phyloP scores from a whole-genome alignment of 2,888 invertebrate genomes.

The Hirudinaria manillensis region DNA sequence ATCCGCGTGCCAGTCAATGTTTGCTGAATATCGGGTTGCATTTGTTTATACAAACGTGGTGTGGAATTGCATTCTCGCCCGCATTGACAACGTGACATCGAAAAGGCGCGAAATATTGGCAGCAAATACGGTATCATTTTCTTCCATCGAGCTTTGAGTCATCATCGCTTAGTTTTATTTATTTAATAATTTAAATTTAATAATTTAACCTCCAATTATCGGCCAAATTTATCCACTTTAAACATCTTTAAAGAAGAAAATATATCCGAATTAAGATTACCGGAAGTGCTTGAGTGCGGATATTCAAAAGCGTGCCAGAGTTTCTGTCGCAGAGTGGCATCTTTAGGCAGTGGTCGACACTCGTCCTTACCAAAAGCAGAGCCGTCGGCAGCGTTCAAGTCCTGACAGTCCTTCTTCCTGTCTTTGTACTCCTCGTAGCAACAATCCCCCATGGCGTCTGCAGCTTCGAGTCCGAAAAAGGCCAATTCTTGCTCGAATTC shows the following conservation, averaged over 20 bases:
- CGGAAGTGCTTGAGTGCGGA: constrained; percentile 88
- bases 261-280: neutral
- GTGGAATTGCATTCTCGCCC: too few relatives aligned
- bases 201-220: too few relatives aligned
- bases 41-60: too few relatives aligned
- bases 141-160: too few relatives aligned
- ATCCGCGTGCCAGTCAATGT: neutral
- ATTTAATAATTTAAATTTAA: too few relatives aligned
- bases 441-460: constrained; percentile 94
- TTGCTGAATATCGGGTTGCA: too few relatives aligned
- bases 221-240: too few relatives aligned
- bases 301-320: constrained; percentile 99
- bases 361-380: constrained; percentile 63
- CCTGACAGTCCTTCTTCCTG: constrained; percentile 94
- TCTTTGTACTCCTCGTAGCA: constrained; percentile 99
- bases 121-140: too few relatives aligned
- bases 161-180: too few relatives aligned
- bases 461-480: constrained; percentile 95
- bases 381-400: constrained; percentile 67
- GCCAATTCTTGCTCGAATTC: constrained; percentile 98
- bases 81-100: too few relatives aligned
- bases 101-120: too few relatives aligned
- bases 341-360: constrained; percentile 66
- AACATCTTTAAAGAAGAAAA: too few relatives aligned
- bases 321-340: constrained; percentile 62